Evolutionary conservation across 2,888 invertebrate species (phyloP), one percentile per base, ranked within the genome.

Genomic region (Acanthosepion lycidas): DNA sequence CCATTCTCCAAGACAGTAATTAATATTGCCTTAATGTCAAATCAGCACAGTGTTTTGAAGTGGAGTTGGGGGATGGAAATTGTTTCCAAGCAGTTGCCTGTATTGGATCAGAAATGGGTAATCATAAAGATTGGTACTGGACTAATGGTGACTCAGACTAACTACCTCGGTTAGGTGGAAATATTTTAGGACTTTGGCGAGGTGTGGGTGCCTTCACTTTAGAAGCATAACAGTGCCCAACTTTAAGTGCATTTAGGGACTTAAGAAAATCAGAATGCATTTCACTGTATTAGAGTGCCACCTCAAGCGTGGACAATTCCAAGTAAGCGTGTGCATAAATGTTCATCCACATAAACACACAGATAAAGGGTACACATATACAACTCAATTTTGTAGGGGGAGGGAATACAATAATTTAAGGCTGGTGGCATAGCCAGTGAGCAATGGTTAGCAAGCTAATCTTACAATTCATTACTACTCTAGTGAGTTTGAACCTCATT

Each of bases 1-100:
- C n/a, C 78, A 78, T 78, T 78, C 78, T 78, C 78, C 78, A 78
- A 78, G 78, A n/a, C n/a, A 18, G 78, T 78, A 78, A 78, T 78
- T 78, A 78, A 78, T 78, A 78, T n/a, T 78, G 78, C 78, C 78
- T 78, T 78, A 78, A 78, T 33, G 78, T 78, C 78, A 78, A 12
- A n/a, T 78, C 78, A 33, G n/a, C 78, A 78, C 15, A 78, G 33
- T 12, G 18, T 78, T 78, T 33, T 78, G n/a, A 12, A n/a, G 78
- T 78, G 78, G 5, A 5, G 78, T 12, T 12, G 12, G n/a, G n/a
- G 78, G n/a, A 2, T 12, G n/a, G n/a, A 6, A 12, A 12, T 8
- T 33, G n/a, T n/a, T 18, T 78, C 15, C n/a, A 78, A 78, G 78
- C 59, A 78, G 78, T n/a, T n/a, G 78, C n/a, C n/a, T n/a, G n/a